phyloP scores from a whole-genome alignment of 2,888 invertebrate species.

The Uloborus plumipes region DNA sequence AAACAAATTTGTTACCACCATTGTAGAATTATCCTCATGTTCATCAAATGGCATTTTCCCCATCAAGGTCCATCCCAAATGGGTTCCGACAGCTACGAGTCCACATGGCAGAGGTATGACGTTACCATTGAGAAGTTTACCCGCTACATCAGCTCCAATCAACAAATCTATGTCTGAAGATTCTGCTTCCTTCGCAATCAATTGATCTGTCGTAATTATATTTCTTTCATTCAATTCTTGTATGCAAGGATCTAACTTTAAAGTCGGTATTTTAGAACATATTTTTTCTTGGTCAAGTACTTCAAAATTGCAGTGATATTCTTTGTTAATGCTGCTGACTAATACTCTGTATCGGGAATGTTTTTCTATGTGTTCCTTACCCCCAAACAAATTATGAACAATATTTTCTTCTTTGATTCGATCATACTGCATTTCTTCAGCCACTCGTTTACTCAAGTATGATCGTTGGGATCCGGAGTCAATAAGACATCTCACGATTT shows the following conservation, averaged over 20 bases:
- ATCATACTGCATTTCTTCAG: background rate
- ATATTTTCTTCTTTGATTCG: background rate
- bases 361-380: constrained; percentile 1
- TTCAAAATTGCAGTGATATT: constrained; percentile 6
- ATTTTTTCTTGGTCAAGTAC: constrained; percentile 5
- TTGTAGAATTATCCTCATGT: background rate
- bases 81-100: background rate
- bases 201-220: background rate
- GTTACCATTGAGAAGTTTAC: background rate
- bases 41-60: background rate
- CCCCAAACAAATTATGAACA: background rate
- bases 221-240: constrained; percentile 2
- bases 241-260: background rate
- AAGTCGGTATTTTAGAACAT: constrained; percentile 5
- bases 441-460: background rate
- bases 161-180: background rate
- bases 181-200: background rate
- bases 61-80: constrained; percentile 2
- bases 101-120: background rate
- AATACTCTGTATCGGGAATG: constrained; percentile 3
- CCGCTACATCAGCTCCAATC: constrained; percentile 2
- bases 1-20: background rate
- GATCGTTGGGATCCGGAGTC: background rate
- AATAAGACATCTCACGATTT: constrained; percentile 1
- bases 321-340: constrained; percentile 1